Evolutionary conservation across 1,140 invertebrate genomes (phyloP).

Genomic region (Trichonephila clavipes): DNA sequence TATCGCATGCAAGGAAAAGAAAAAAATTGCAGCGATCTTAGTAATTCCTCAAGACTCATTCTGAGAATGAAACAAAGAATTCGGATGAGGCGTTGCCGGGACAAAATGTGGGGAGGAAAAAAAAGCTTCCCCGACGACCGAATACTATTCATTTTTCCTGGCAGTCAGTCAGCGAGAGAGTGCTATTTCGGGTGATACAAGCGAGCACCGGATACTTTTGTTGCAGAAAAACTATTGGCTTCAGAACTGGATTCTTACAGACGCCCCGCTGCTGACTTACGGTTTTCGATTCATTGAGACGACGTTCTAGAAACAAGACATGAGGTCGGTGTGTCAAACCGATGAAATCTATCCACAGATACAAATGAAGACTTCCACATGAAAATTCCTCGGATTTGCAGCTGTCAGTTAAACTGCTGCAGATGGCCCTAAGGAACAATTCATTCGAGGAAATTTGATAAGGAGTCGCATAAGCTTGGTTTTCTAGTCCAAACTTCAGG

Average conservation of each 20-base stretch:
- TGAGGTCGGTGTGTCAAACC: background rate
- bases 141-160: constrained; percentile 46
- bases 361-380: background rate
- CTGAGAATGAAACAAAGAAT: constrained; percentile 25
- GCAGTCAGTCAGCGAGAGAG: constrained; percentile 19
- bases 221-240: constrained; percentile 64
- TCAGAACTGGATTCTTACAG: constrained; percentile 19
- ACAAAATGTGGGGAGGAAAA: background rate
- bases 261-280: constrained; percentile 1
- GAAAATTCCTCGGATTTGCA: background rate
- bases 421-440: background rate
- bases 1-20: background rate
- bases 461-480: no score
- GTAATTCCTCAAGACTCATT: background rate
- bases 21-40: background rate
- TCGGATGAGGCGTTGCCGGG: background rate
- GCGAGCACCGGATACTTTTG: constrained; percentile 52
- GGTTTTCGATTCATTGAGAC: background rate
- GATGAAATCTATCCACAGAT: background rate
- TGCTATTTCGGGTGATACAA: constrained; percentile 52
- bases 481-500: no score
- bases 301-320: background rate
- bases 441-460: no score
- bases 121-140: background rate
- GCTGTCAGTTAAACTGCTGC: background rate